phyloP scores from a whole-genome alignment of 2,888 invertebrate species.

The Branchipolynoe longqiensis region DNA sequence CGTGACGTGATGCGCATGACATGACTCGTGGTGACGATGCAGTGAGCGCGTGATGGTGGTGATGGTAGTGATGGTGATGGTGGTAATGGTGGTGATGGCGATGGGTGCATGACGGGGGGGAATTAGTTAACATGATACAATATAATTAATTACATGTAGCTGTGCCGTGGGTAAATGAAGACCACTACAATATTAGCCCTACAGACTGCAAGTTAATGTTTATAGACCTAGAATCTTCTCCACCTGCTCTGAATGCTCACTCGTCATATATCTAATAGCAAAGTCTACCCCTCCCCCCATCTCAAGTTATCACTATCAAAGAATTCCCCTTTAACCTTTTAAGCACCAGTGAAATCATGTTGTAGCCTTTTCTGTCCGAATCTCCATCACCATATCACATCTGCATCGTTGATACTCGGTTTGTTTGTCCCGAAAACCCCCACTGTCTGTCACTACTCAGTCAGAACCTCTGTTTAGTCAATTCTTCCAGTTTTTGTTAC shows the following conservation, averaged over 20 bases:
- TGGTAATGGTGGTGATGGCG: slow-evolving; percentile 20
- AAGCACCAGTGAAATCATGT: slow-evolving; percentile 49
- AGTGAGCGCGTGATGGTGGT: too few species aligned
- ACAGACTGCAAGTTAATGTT: too few species aligned
- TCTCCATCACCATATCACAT: slow-evolving; percentile 24
- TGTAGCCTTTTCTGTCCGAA: slow-evolving; percentile 34
- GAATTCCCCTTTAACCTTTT: not conserved
- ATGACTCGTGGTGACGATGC: not conserved
- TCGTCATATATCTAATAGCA: not conserved
- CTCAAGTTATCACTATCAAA: slow-evolving; percentile 41
- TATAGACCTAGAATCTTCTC: too few species aligned
- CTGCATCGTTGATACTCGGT: not conserved
- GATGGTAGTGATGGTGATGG: not conserved
- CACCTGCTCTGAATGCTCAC: too few species aligned
- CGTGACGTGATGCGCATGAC: slow-evolving; percentile 39
- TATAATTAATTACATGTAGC: slow-evolving; percentile 36
- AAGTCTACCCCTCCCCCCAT: slow-evolving; percentile 1
- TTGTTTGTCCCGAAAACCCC: not conserved
- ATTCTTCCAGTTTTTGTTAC: too few species aligned
- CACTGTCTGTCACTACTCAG: not conserved
- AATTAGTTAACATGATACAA: slow-evolving; percentile 29
- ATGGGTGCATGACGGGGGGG: not conserved
- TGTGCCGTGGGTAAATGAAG: slow-evolving; percentile 29
- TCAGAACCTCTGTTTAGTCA: too few species aligned
- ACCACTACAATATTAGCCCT: slow-evolving; percentile 39